Conservation (phyloP, 1,140 invertebrate genomes). For the Delia radicum region DNA sequence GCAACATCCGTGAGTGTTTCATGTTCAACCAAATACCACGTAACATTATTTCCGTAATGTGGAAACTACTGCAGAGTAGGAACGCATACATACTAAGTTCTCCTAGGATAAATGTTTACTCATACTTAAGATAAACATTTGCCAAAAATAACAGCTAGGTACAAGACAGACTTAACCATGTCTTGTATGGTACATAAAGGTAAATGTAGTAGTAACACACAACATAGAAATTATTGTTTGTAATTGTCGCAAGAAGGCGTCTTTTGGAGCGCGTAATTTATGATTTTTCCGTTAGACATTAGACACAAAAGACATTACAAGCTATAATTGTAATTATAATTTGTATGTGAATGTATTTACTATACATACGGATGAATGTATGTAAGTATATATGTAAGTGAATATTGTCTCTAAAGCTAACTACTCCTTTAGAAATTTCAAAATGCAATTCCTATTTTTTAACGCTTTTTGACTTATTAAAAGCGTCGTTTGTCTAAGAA, state of each 20-base stretch:
- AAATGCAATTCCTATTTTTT: neutral
- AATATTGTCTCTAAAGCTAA: neutral
- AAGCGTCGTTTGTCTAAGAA: neutral
- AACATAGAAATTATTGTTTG: neutral
- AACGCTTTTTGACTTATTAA: neutral
- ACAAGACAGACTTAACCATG: neutral
- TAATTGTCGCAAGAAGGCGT: neutral
- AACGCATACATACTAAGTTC: no score
- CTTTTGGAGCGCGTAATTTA: constrained; percentile 1
- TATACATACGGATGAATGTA: neutral
- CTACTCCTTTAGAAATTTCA: neutral
- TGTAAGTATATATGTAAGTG: neutral
- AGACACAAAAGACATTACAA: neutral
- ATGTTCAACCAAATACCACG: neutral
- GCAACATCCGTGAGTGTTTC: neutral
- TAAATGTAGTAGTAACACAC: neutral
- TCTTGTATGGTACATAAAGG: neutral
- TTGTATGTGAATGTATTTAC: neutral
- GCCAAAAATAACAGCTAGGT: neutral
- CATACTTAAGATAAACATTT: neutral
- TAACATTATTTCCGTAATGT: neutral
- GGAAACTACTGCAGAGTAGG: neutral
- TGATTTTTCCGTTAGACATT: constrained; percentile 1
- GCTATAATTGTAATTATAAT: constrained; percentile 1
- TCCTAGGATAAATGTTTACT: neutral